Conservation (phyloP, 2,888 invertebrate species). For the Hypena proboscidalis region DNA sequence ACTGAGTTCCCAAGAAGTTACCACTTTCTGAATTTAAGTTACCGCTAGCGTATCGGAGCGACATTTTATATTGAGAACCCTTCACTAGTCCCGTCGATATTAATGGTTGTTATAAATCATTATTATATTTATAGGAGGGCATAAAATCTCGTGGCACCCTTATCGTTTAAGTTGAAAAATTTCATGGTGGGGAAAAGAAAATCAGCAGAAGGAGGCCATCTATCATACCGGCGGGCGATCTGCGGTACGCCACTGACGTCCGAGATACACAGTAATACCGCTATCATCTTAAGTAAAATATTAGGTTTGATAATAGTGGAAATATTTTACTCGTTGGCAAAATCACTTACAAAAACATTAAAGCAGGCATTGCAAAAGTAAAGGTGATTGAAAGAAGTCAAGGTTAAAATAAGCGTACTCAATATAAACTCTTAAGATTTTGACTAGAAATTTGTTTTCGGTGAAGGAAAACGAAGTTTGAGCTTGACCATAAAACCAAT, state of each 20-base stretch:
- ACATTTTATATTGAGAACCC: constrained; percentile 53
- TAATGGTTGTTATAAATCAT: constrained; percentile 67
- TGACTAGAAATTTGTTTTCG: too few species aligned
- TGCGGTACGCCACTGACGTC: constrained; percentile 64
- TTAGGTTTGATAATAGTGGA: constrained; percentile 39
- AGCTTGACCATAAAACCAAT: too few species aligned
- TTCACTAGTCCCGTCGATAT: constrained; percentile 50
- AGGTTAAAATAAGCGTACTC: too few species aligned
- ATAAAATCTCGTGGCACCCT: constrained; percentile 63
- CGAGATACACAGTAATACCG: constrained; percentile 66
- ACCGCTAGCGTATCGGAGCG: constrained; percentile 41
- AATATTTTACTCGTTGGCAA: not conserved
- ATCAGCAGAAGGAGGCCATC: constrained; percentile 69
- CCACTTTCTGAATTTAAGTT: constrained; percentile 51
- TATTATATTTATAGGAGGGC: constrained; percentile 61
- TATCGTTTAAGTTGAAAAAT: constrained; percentile 78
- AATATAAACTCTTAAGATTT: too few species aligned
- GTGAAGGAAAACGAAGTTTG: too few species aligned
- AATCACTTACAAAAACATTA: not conserved
- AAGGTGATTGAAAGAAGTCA: too few species aligned
- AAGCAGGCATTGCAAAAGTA: too few species aligned
- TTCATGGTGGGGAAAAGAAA: constrained; percentile 67
- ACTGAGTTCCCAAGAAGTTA: constrained; percentile 56
- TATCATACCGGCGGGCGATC: constrained; percentile 66
- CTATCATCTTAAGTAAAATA: constrained; percentile 56